A percentile compares a stretch with the other conserved stretches of the same genome.
phyloP scores from a whole-genome alignment of 2,113 vertebrate genomes.

The Mormyrus lacerda region DNA sequence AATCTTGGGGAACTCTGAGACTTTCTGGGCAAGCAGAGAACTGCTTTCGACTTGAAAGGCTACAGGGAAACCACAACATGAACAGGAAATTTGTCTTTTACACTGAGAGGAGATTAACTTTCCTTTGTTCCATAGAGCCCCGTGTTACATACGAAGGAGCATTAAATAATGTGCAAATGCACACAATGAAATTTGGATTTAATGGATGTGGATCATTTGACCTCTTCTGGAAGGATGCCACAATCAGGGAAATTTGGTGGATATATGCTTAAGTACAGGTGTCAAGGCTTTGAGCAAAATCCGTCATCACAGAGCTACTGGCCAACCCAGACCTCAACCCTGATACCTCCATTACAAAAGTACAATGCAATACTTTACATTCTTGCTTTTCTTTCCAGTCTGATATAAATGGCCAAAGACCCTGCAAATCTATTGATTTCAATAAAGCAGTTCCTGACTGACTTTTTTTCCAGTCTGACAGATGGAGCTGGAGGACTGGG shows the following conservation, averaged over 20 bases:
- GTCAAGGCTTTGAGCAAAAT: neutral
- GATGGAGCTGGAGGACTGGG: neutral
- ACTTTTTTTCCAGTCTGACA: neutral
- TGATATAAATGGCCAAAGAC: neutral
- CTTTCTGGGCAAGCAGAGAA: neutral
- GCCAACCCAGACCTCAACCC: neutral
- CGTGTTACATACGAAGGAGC: neutral
- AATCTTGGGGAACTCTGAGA: neutral
- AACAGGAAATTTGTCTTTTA: slow-evolving; percentile 6
- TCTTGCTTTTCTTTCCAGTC: neutral
- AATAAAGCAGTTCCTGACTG: neutral
- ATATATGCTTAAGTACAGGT: neutral
- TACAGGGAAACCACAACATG: neutral
- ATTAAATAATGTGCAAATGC: neutral
- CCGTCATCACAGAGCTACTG: neutral
- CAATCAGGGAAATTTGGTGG: neutral
- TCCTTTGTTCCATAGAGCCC: neutral
- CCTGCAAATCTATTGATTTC: neutral
- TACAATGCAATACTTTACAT: neutral
- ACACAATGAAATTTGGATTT: neutral
- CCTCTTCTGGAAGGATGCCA: neutral
- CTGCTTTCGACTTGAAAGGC: neutral
- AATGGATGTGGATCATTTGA: neutral
- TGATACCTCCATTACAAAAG: neutral
- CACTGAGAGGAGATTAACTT: neutral